Conservation (phyloP, 2,888 invertebrate species). For the Pandemis cinnamomeana region DNA sequence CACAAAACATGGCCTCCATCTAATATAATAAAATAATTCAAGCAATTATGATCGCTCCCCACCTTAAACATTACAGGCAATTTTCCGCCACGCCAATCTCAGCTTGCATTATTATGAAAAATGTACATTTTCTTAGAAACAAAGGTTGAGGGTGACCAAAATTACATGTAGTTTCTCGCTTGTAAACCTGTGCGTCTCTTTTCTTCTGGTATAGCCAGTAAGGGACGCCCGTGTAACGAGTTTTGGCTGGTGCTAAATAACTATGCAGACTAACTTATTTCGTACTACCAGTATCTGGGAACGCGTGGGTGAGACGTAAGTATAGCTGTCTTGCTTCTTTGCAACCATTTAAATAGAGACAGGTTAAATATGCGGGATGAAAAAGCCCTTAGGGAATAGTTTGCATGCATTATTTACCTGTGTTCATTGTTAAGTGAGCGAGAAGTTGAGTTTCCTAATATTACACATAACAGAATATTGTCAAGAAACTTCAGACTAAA, state of each 20-base stretch:
- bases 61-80: constrained; percentile 44
- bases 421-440: constrained; percentile 41
- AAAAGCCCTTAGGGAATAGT: constrained; percentile 6
- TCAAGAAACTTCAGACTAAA: neutral
- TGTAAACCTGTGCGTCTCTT: neutral
- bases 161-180: constrained; percentile 26
- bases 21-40: constrained; percentile 46
- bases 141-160: constrained; percentile 36
- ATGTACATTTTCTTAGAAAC: constrained; percentile 45
- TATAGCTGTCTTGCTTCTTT: constrained; percentile 17
- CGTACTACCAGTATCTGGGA: neutral
- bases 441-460: constrained; percentile 43
- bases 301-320: constrained; percentile 1
- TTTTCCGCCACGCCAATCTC: constrained; percentile 42
- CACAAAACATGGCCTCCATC: constrained; percentile 38
- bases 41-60: constrained; percentile 44
- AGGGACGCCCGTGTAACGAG: neutral
- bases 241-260: neutral
- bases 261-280: neutral
- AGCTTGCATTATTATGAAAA: constrained; percentile 43
- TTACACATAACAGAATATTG: constrained; percentile 28
- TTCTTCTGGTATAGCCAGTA: neutral
- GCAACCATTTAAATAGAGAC: constrained; percentile 16
- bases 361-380: neutral
- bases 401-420: constrained; percentile 25